These are phyloP conservation scores for Cossypha caffra DNA, from an alignment of 2,797 vertebrate genomes.

Conservation along the genomic window DNA sequence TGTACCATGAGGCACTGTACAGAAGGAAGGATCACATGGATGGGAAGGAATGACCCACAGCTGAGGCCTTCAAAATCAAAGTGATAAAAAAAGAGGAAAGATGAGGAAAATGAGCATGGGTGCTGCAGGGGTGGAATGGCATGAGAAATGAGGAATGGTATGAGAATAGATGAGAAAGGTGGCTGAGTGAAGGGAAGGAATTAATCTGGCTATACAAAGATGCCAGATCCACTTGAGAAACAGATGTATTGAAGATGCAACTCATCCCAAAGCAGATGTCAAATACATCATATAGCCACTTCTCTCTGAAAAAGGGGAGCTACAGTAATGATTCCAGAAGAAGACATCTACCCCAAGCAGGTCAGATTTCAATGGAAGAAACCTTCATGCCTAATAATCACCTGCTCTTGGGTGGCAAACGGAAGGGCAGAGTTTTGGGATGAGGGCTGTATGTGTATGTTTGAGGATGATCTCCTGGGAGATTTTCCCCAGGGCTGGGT, in stretches of 20 bases:
- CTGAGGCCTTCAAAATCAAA: not conserved
- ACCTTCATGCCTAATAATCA: not conserved
- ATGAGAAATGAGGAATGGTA: too few relatives aligned
- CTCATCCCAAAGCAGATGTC: not conserved
- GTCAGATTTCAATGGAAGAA: not conserved
- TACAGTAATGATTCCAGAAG: not conserved
- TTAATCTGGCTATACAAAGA: not conserved
- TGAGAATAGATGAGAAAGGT: not conserved
- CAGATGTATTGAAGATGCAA: not conserved
- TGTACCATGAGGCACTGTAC: not conserved
- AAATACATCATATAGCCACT: not conserved
- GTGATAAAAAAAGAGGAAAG: not conserved
- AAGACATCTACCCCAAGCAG: not conserved
- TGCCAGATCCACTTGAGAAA: not conserved
- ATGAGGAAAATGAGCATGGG: not conserved
- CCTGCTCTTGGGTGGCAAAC: slow-evolving; percentile 6
- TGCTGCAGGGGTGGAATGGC: not conserved
- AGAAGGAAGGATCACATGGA: not conserved
- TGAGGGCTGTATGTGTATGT: not conserved
- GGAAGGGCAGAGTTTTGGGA: not conserved
- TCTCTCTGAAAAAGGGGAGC: not conserved
- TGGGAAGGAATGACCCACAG: not conserved
- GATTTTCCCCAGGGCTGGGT: slow-evolving; percentile 44
- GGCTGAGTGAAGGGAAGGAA: not conserved
- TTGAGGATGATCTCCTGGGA: slow-evolving; percentile 40